Evolutionary conservation across 2,797 vertebrate genomes (phyloP), one percentile per base, ranked within the genome.

Genomic region (Nothura maculosa): DNA sequence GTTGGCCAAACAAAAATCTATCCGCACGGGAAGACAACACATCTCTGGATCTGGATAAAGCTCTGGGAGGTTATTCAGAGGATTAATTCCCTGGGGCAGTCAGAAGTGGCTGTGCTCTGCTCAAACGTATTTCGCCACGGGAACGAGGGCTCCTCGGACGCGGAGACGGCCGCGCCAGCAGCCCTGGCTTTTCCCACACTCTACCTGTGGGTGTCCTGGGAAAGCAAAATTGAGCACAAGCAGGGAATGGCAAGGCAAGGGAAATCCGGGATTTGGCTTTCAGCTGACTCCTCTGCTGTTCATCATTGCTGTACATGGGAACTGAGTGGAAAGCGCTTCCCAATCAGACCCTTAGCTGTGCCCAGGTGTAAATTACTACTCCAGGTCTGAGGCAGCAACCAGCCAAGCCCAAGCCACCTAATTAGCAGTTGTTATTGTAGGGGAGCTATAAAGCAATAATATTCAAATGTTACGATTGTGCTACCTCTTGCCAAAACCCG

Each of bases 381-480:
- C 69, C 76, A 81, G 85, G 84, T 91, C 92, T 87, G 82, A 86
- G 93, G 64, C 86, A 94, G 69, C 0, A 48, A 48, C 87, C 80
- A 95, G 82, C 47, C 32, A 54, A 79, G 91, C 91, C 89, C 89
- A 92, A 87, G 87, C 90, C 94, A 90, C 95, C 92, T 95, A 94
- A 94, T 97, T 97, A 97, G 93, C 90, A 85, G 89, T 91, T 96
- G 94, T 96, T 95, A 94, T 79, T 91, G 78, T 94, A 88, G 89
- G 82, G 0, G 81, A 92, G 84, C 74, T 82, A 81, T 57, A 87
- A 97, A 85, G 76, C 58, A 94, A 92, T 97, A 97, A 96, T 96
- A 97, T 94, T 97, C 96, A 96, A 96, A 98, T 97, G 97, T 96
- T 96, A 89, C 77, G 92, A 90, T 94, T 93, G 89, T 94, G 82